These are phyloP conservation scores for Trachelus troglodyta DNA, from an alignment of 2,888 invertebrate genomes.

Conservation along the genomic window DNA sequence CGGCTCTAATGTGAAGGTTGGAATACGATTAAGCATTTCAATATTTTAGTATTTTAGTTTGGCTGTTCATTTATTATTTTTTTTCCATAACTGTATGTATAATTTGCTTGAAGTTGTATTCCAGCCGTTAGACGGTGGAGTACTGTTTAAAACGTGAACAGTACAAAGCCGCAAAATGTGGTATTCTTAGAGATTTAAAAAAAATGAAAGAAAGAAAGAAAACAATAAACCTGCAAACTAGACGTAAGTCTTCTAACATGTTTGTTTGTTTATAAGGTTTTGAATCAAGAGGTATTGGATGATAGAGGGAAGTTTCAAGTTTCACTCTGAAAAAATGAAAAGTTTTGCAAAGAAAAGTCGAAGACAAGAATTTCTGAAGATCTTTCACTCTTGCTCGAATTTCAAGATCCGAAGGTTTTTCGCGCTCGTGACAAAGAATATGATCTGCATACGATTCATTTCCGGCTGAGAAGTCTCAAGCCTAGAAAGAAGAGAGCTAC, in stretches of 20 bases:
- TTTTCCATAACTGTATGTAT: conserved; percentile 6
- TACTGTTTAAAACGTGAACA: conserved; percentile 14
- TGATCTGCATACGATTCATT: conserved; percentile 63
- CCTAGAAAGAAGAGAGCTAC: conserved; percentile 48
- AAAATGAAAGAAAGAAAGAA: conserved; percentile 40
- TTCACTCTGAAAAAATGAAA: conserved; percentile 63
- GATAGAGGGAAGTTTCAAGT: conserved; percentile 70
- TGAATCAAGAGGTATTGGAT: conserved; percentile 87
- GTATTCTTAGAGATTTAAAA: conserved; percentile 38
- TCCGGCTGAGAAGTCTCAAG: conserved; percentile 59
- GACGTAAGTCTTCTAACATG: conserved; percentile 64
- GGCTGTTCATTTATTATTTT: conserved; percentile 10
- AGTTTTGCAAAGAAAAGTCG: conserved; percentile 60
- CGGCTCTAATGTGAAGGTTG: conserved; percentile 60
- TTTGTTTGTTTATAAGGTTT: conserved; percentile 88
- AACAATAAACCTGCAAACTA: conserved; percentile 43
- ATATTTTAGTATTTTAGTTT: not conserved
- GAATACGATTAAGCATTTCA: conserved; percentile 43
- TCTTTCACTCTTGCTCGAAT: conserved; percentile 60
- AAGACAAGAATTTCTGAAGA: conserved; percentile 63
- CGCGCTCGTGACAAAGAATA: conserved; percentile 66
- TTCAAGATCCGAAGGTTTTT: conserved; percentile 60
- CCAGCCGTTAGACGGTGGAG: conserved; percentile 44
- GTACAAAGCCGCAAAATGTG: conserved; percentile 31
- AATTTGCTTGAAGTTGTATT: conserved; percentile 48